Percentiles rank a stretch among this genome's conserved stretches.
Conservation (phyloP, 2,888 invertebrate genomes). For the Lissonota sp. region DNA sequence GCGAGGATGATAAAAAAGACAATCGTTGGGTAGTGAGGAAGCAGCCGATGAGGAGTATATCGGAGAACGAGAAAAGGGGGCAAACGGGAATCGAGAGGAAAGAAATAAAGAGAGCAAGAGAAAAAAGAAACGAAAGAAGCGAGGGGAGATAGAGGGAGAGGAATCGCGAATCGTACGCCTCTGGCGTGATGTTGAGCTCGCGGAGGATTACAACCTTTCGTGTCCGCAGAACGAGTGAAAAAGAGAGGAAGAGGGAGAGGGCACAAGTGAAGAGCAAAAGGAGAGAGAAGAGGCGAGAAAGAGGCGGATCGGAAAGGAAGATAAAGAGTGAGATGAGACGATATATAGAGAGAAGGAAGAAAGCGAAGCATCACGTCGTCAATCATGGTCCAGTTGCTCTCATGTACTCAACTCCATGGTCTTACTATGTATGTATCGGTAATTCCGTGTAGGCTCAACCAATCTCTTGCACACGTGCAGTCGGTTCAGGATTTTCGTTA, state of each 20-base stretch:
- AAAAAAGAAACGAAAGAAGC: constrained; percentile 43
- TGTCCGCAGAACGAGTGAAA: constrained; percentile 62
- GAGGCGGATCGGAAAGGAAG: constrained; percentile 63
- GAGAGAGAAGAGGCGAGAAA: constrained; percentile 50
- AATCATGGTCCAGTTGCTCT: constrained; percentile 81
- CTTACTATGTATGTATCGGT: constrained; percentile 26
- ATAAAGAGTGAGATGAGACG: constrained; percentile 59
- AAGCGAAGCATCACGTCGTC: constrained; percentile 77
- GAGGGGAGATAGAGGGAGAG: constrained; percentile 54
- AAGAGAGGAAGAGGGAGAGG: constrained; percentile 12
- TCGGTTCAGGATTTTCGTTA: no score
- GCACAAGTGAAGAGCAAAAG: constrained; percentile 46
- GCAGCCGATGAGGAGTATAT: constrained; percentile 43
- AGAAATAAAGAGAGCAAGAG: constrained; percentile 42
- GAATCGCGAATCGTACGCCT: constrained; percentile 73
- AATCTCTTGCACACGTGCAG: no score
- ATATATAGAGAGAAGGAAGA: constrained; percentile 59
- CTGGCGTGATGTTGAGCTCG: constrained; percentile 76
- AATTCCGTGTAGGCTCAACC: no score
- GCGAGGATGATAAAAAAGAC: constrained; percentile 55
- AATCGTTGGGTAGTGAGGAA: constrained; percentile 52
- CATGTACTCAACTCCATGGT: constrained; percentile 69
- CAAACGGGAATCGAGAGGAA: constrained; percentile 36
- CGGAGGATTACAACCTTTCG: constrained; percentile 77
- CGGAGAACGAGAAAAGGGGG: constrained; percentile 49